Base-by-base conservation (phyloP, 2,888 invertebrate species). In the Diarsia dahlii region DNA sequence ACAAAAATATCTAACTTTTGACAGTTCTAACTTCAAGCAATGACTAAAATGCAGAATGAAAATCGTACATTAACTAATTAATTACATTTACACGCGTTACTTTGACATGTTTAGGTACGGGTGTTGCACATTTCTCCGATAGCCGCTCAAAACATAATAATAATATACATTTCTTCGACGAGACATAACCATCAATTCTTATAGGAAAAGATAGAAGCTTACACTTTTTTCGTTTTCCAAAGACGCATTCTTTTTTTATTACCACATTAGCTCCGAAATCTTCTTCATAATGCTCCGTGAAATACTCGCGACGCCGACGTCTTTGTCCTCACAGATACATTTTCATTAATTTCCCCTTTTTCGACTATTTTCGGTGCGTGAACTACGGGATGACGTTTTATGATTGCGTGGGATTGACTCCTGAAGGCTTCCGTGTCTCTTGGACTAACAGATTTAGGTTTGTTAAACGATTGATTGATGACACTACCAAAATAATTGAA, bases 331-430 rank as follows among this genome's bases (percentile, higher is more conserved):
- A 58, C 20, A 71, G 28, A 78, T 77, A 78, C 13, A 54, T 79
- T 79, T 78, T 72, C 65, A 79, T 79, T 60, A 79, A 54, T 64
- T 45, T 34, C 4, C 15, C 23, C 15, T 58, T 65, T 70, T 64
- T 34, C 50, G 12, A 1, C 45, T 52, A 18, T 58, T 78, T 78
- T 78, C 34, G 10, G 4, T 13, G 2, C 18, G 34, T 52, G 13
- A 52, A 45, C 18, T 46, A 23, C 15, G 45, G 23, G 10, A 56
- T 64, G 23, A 52, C 23, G 12, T 77, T 34, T 48, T 13, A 48
- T n/a, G n/a, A n/a, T 46, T 52, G 20, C 10, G 3, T 64, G 20
- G 13, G 6, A 56, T 0, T 0, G 4, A 65, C 2, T 23, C 9
- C 3, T 9, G 15, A 12, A 15, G 28, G n/a, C 8, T 23, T 28